phyloP scores from a whole-genome alignment of 2,888 invertebrate genomes.

The Sceliomorpha sp. region DNA sequence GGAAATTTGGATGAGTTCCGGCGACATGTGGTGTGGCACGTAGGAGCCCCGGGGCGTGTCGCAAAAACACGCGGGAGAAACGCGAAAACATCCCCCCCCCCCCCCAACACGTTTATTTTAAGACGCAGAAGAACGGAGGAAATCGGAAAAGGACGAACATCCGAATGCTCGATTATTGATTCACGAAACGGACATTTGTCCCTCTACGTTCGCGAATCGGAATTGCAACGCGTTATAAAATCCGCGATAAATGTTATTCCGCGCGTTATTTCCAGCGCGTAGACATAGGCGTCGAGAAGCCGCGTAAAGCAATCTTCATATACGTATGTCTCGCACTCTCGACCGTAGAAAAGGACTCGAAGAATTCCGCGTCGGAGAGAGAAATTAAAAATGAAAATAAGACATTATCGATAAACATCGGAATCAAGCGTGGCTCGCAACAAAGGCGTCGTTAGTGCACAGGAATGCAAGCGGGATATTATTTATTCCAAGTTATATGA shows the following conservation, averaged over 20 bases:
- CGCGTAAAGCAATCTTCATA: background rate
- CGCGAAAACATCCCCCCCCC: too few species aligned
- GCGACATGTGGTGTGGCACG: too few species aligned
- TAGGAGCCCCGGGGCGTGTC: too few species aligned
- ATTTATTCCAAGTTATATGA: slow-evolving; percentile 17
- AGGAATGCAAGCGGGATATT: slow-evolving; percentile 15
- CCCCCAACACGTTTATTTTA: too few species aligned
- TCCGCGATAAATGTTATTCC: background rate
- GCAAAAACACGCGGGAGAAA: too few species aligned
- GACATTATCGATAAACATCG: slow-evolving; percentile 14
- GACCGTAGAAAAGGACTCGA: slow-evolving; percentile 10
- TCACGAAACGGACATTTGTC: too few species aligned
- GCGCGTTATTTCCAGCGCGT: background rate
- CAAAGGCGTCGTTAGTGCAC: slow-evolving; percentile 11
- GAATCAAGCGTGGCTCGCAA: slow-evolving; percentile 6
- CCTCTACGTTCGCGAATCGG: background rate
- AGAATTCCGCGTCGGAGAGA: background rate
- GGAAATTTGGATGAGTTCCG: too few species aligned
- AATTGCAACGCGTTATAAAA: slow-evolving; percentile 9
- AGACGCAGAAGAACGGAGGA: too few species aligned
- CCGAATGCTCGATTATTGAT: too few species aligned
- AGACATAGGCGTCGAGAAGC: background rate
- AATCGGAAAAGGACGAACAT: too few species aligned
- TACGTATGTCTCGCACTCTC: slow-evolving; percentile 12
- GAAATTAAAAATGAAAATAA: slow-evolving; percentile 11